Conservation (phyloP, 2,113 vertebrate genomes). For the Amphiprion ocellaris region DNA sequence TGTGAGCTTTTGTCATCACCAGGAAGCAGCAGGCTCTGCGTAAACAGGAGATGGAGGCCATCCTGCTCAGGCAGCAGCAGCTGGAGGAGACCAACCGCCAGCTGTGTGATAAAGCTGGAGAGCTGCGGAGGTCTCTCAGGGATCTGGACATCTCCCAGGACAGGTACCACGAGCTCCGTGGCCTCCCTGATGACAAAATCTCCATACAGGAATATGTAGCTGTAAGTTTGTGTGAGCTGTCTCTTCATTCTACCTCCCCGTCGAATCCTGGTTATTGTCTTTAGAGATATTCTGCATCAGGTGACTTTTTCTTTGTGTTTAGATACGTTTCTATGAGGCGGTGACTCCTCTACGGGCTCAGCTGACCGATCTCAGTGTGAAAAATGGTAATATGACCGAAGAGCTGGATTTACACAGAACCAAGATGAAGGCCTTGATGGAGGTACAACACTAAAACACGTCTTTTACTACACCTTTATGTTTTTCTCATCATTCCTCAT, state of each 20-base stretch:
- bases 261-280: not conserved
- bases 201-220: slow-evolving; percentile 96
- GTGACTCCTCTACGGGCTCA: slow-evolving; percentile 88
- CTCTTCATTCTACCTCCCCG: not conserved
- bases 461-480: not conserved
- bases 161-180: slow-evolving; percentile 87
- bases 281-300: not conserved
- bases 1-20: slow-evolving; percentile 11
- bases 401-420: slow-evolving; percentile 87
- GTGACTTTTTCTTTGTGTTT: slow-evolving; percentile 2
- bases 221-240: slow-evolving; percentile 79
- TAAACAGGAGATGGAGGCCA: slow-evolving; percentile 96
- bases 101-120: slow-evolving; percentile 92
- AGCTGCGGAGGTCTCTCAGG: slow-evolving; percentile 89
- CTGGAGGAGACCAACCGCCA: slow-evolving; percentile 93
- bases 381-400: slow-evolving; percentile 85
- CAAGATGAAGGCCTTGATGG: slow-evolving; percentile 88
- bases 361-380: slow-evolving; percentile 86
- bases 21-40: slow-evolving; percentile 94
- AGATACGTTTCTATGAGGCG: slow-evolving; percentile 92
- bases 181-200: slow-evolving; percentile 91
- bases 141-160: slow-evolving; percentile 92
- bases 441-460: slow-evolving; percentile 82
- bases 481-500: not conserved
- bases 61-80: slow-evolving; percentile 93